phyloP scores from a whole-genome alignment of 2,797 vertebrate genomes.

The Rhynchotus rufescens region DNA sequence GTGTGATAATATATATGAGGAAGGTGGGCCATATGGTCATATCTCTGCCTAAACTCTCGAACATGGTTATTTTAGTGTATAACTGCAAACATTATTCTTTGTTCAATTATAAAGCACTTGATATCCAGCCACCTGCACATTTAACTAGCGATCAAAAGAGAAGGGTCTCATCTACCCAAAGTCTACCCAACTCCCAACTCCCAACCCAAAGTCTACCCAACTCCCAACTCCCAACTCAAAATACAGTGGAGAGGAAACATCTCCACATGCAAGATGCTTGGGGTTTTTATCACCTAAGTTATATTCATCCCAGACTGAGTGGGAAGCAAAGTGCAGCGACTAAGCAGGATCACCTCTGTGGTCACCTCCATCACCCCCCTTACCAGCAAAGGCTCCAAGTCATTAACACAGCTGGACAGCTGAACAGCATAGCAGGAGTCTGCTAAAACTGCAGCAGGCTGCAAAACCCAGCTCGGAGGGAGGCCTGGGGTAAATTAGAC shows the following conservation, averaged over 20 bases:
- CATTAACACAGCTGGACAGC: conserved; percentile 9
- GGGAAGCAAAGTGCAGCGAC: conserved; percentile 17
- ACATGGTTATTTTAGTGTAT: neutral
- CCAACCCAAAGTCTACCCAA: neutral
- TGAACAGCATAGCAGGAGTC: neutral
- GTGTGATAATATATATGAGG: neutral
- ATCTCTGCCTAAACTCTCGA: neutral
- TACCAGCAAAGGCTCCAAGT: conserved; percentile 12
- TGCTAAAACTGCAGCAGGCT: conserved; percentile 11
- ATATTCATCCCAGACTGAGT: neutral
- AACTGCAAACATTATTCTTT: neutral
- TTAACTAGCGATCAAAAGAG: neutral
- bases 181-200: neutral
- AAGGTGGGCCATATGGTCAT: neutral
- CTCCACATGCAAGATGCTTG: neutral
- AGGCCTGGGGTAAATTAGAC: neutral
- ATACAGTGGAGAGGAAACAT: neutral
- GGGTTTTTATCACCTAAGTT: neutral
- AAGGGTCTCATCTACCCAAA: neutral
- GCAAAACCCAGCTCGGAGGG: neutral
- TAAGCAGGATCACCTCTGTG: neutral
- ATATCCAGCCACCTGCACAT: neutral
- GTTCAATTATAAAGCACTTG: neutral
- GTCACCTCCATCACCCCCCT: neutral
- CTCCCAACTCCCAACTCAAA: neutral